Conservation (phyloP, 2,113 vertebrate species). For the Carassius auratus region DNA sequence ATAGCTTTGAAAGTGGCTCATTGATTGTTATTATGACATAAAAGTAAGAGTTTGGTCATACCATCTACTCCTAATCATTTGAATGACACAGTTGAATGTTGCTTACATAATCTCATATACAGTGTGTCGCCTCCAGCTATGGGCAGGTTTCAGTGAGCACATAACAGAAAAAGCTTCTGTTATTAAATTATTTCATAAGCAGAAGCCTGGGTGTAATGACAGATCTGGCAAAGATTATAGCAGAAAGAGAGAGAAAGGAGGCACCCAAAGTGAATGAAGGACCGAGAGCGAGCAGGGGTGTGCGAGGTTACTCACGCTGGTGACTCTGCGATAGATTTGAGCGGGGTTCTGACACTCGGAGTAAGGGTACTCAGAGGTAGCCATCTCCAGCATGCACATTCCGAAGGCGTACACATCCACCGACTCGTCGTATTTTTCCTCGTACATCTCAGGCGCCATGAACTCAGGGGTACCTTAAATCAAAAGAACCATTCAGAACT, state of each 20-base stretch:
- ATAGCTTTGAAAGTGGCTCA: background rate
- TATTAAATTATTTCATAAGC: background rate
- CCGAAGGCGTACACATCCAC: constrained; percentile 99
- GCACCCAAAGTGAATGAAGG: background rate
- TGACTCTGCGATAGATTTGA: constrained; percentile 98
- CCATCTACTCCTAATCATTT: background rate
- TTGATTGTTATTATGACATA: background rate
- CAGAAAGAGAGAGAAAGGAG: background rate
- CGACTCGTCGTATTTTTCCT: constrained; percentile 98
- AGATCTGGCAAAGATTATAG: background rate
- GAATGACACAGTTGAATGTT: background rate
- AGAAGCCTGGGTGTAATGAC: constrained; percentile 11
- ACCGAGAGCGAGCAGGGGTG: background rate
- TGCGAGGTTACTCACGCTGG: constrained; percentile 88
- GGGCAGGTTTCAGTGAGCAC: constrained; percentile 11
- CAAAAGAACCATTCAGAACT: constrained; percentile 84
- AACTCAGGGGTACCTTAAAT: constrained; percentile 97
- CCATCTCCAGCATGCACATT: constrained; percentile 99
- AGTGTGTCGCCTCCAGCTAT: background rate
- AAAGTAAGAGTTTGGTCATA: background rate
- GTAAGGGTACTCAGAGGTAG: constrained; percentile 98
- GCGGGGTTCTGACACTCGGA: constrained; percentile 99
- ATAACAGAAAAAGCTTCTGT: background rate
- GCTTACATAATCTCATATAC: constrained; percentile 13
- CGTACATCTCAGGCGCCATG: constrained; percentile 99